phyloP scores from a whole-genome alignment of 2,113 vertebrate genomes.

The Grammomys dolichurus region DNA sequence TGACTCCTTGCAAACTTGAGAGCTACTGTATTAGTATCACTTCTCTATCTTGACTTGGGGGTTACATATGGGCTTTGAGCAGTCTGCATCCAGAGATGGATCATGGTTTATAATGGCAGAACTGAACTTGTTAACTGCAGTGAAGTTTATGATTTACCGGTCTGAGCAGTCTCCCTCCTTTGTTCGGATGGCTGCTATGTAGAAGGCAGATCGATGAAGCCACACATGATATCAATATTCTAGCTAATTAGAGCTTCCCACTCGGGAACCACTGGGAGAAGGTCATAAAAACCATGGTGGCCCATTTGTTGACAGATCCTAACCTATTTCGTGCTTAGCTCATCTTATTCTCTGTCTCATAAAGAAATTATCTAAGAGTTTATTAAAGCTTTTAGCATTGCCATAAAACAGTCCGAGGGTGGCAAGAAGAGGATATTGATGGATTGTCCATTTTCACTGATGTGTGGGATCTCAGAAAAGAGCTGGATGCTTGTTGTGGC shows the following conservation, averaged over 20 bases:
- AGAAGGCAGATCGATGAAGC: slow-evolving; percentile 53
- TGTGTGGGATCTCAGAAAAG: slow-evolving; percentile 29
- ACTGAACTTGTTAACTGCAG: slow-evolving; percentile 4
- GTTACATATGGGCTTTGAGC: background rate
- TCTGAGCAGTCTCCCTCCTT: slow-evolving; percentile 1
- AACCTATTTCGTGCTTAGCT: slow-evolving; percentile 40
- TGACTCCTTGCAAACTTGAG: background rate
- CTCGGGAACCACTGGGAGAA: slow-evolving; percentile 31
- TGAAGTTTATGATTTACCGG: slow-evolving; percentile 4
- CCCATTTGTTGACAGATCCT: slow-evolving; percentile 31
- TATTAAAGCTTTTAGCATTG: slow-evolving; percentile 19
- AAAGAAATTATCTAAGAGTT: slow-evolving; percentile 67
- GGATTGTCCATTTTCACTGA: background rate
- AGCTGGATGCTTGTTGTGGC: slow-evolving; percentile 18
- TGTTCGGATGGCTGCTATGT: slow-evolving; percentile 26
- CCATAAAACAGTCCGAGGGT: background rate
- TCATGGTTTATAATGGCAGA: background rate
- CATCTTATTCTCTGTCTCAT: slow-evolving; percentile 53
- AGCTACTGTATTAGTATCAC: background rate
- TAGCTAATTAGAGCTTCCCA: slow-evolving; percentile 70
- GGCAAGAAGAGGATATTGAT: slow-evolving; percentile 60
- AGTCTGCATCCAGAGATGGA: background rate
- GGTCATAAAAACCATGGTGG: slow-evolving; percentile 56
- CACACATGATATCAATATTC: slow-evolving; percentile 70
- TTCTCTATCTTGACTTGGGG: background rate